These are phyloP conservation scores for Scotopteryx bipunctaria DNA, from an alignment of 2,888 invertebrate species.

Conservation along the genomic window DNA sequence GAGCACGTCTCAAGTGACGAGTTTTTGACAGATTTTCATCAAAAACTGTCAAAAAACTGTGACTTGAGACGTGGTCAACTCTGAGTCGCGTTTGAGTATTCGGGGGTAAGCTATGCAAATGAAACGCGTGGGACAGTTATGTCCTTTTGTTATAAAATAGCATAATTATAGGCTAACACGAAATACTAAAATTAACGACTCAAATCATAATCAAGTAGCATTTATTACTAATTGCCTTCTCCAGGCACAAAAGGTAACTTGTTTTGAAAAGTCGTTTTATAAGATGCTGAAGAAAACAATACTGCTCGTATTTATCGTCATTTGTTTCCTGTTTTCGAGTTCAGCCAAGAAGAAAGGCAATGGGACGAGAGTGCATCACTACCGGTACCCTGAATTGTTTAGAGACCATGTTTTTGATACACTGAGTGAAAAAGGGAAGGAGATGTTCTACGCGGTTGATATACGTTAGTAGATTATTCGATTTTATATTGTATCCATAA, in stretches of 20 bases:
- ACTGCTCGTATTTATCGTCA: conserved; percentile 12
- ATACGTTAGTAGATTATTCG: conserved; percentile 50
- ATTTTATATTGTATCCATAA: too few relatives aligned
- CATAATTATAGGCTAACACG: too few relatives aligned
- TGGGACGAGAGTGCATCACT: conserved; percentile 16
- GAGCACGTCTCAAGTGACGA: too few relatives aligned
- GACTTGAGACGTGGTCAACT: too few relatives aligned
- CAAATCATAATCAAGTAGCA: conserved; percentile 7
- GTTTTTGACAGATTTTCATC: too few relatives aligned
- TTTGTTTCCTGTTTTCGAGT: conserved; percentile 10
- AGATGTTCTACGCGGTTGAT: conserved; percentile 50
- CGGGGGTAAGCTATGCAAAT: too few relatives aligned
- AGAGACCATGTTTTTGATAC: conserved; percentile 49
- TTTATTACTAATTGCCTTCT: neutral
- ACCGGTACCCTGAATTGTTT: conserved; percentile 44
- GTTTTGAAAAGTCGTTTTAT: neutral
- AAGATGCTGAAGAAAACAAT: conserved; percentile 26
- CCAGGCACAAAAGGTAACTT: neutral
- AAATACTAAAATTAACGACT: conserved; percentile 1
- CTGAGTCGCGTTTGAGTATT: too few relatives aligned
- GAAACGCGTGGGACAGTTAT: too few relatives aligned
- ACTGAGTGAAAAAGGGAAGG: conserved; percentile 48
- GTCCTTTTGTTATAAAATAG: too few relatives aligned
- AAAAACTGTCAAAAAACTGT: too few relatives aligned
- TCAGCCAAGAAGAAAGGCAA: conserved; percentile 1